Percentiles rank a stretch among this genome's conserved stretches.
phyloP scores from a whole-genome alignment of 2,113 vertebrate species.

The Lutjanus erythropterus region DNA sequence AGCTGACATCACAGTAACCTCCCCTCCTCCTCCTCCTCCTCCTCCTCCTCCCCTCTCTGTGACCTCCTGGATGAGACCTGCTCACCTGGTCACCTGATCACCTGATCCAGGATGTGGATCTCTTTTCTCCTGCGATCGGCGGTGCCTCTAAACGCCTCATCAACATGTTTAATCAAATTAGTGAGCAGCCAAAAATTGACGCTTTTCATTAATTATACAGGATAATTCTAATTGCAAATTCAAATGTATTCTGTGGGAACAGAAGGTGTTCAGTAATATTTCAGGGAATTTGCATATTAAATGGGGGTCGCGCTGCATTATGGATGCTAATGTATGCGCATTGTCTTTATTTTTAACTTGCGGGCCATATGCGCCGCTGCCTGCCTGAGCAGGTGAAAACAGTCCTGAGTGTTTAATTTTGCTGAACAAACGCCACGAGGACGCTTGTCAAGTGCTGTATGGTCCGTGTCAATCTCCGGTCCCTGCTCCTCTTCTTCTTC shows the following conservation, averaged over 20 bases:
- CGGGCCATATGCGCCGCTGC: constrained; percentile 91
- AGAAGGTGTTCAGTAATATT: constrained; percentile 98
- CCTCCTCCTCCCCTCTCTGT: background rate
- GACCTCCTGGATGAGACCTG: background rate
- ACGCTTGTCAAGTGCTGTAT: constrained; percentile 73
- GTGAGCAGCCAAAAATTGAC: constrained; percentile 94
- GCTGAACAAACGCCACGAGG: constrained; percentile 79
- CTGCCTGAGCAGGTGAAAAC: constrained; percentile 86
- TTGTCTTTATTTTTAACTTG: constrained; percentile 95
- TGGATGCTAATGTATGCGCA: constrained; percentile 96
- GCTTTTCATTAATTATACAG: constrained; percentile 99
- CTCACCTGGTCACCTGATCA: constrained; percentile 23
- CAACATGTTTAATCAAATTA: constrained; percentile 98
- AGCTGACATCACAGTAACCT: background rate
- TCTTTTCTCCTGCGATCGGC: constrained; percentile 48
- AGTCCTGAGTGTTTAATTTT: constrained; percentile 85
- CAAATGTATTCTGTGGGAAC: constrained; percentile 96
- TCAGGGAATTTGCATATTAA: constrained; percentile 98
- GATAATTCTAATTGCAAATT: constrained; percentile 98
- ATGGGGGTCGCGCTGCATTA: constrained; percentile 92
- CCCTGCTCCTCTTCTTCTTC: constrained; percentile 10
- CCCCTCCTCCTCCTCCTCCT: background rate
- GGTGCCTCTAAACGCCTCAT: constrained; percentile 91
- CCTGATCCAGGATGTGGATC: background rate
- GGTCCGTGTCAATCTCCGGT: constrained; percentile 72